These are phyloP conservation scores for Eristalis tenax DNA, from an alignment of 2,888 invertebrate species.

Conservation along the genomic window DNA sequence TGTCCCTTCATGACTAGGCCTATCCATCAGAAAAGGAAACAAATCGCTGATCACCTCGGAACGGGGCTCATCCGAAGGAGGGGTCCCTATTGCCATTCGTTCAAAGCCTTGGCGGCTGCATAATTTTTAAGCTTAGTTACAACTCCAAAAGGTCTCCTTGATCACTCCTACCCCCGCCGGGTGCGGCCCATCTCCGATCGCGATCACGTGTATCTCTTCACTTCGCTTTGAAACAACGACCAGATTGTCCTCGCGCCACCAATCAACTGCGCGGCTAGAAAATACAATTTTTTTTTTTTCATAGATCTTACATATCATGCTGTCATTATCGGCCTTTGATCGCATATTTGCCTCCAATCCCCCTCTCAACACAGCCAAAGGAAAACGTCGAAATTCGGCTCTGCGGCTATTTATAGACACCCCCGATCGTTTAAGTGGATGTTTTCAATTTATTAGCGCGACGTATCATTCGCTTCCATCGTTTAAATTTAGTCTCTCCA, in stretches of 20 bases:
- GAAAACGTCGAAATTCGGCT: background rate
- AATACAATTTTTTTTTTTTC: background rate
- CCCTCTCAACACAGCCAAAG: background rate
- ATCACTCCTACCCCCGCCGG: background rate
- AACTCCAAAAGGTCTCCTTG: too few relatives aligned
- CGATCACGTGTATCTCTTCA: background rate
- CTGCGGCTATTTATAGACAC: conserved; percentile 26
- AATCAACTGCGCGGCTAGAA: background rate
- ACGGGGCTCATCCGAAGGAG: too few relatives aligned
- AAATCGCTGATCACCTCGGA: too few relatives aligned
- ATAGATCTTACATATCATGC: background rate
- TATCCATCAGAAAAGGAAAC: too few relatives aligned
- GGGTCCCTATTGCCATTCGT: too few relatives aligned
- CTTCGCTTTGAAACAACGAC: background rate
- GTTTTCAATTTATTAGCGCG: conserved; percentile 33
- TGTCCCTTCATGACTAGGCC: too few relatives aligned
- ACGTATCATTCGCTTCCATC: conserved; percentile 24
- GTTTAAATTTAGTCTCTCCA: conserved; percentile 23
- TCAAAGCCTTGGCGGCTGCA: too few relatives aligned
- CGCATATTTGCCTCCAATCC: background rate
- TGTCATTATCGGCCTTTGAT: background rate
- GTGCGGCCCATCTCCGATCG: background rate
- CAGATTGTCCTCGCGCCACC: background rate
- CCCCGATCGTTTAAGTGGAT: conserved; percentile 8
- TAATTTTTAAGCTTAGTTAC: too few relatives aligned